These are phyloP conservation scores for Montipora foliosa DNA, from an alignment of 64 coral and sea anemone genomes.

Conservation along the genomic window DNA sequence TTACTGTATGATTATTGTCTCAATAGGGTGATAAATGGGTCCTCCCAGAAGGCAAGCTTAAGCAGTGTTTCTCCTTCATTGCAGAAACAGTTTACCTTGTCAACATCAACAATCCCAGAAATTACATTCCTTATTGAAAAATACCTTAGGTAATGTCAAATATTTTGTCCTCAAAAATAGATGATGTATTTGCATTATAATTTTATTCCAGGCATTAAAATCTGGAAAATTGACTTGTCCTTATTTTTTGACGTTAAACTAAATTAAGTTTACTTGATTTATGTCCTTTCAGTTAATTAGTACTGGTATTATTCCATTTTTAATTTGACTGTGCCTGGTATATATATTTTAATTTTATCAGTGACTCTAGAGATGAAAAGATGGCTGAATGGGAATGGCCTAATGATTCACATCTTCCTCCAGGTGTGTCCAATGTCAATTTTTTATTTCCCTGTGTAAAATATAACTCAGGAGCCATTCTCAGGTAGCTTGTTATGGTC, in stretches of 20 bases:
- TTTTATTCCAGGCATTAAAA: no score
- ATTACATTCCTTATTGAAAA: slow-evolving; percentile 68
- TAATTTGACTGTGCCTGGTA: neutral
- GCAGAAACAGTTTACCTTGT: slow-evolving; percentile 72
- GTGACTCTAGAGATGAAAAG: slow-evolving; percentile 78
- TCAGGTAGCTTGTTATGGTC: no score
- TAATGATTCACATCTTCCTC: slow-evolving; percentile 41
- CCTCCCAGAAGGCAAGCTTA: slow-evolving; percentile 65
- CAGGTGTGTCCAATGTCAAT: slow-evolving; percentile 49
- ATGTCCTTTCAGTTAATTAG: neutral
- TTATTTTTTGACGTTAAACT: neutral
- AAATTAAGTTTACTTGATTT: neutral
- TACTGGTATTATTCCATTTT: neutral
- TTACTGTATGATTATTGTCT: neutral
- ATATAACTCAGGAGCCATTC: no score
- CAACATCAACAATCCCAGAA: slow-evolving; percentile 67
- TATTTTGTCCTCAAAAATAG: no score
- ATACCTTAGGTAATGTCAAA: slow-evolving; percentile 61
- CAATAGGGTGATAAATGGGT: slow-evolving; percentile 87
- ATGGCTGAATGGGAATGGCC: slow-evolving; percentile 77
- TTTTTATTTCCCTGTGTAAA: neutral
- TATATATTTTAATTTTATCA: neutral
- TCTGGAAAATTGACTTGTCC: no score
- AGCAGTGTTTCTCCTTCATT: slow-evolving; percentile 68
- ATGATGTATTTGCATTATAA: no score